phyloP scores from a whole-genome alignment of 1,140 invertebrate species.

The Eriocheir sinensis region DNA sequence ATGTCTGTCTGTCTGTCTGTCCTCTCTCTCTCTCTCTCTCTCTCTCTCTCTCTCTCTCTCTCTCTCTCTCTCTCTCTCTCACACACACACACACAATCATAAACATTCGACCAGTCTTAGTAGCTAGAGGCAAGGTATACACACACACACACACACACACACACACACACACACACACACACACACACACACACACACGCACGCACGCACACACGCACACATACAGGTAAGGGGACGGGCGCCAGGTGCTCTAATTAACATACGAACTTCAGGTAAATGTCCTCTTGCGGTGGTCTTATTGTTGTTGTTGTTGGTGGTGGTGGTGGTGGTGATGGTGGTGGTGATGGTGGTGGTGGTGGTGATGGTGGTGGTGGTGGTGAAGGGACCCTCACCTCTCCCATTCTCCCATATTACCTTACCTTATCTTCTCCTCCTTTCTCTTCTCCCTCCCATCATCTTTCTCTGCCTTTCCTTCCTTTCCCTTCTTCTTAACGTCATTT shows the following conservation, averaged over 20 bases:
- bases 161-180: constrained; percentile 30
- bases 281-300: not conserved
- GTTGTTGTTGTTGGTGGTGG: not conserved
- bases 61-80: not conserved
- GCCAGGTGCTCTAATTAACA: constrained; percentile 4
- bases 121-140: not conserved
- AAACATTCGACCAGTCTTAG: not conserved
- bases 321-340: not conserved
- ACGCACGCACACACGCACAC: not conserved
- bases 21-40: not conserved
- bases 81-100: constrained; percentile 41
- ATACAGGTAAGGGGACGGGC: constrained; percentile 2
- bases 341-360: not conserved
- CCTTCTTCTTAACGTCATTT: not conserved
- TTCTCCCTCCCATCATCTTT: not conserved
- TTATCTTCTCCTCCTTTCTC: not conserved
- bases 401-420: constrained; percentile 9
- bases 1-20: no score
- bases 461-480: not conserved
- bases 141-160: constrained; percentile 45
- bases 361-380: not conserved
- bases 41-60: not conserved
- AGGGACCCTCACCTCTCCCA: not conserved
- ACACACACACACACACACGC: constrained; percentile 29
- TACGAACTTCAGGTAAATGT: not conserved